Evolutionary conservation across 2,113 vertebrate species (phyloP).

Genomic region (Shinisaurus crocodilurus): DNA sequence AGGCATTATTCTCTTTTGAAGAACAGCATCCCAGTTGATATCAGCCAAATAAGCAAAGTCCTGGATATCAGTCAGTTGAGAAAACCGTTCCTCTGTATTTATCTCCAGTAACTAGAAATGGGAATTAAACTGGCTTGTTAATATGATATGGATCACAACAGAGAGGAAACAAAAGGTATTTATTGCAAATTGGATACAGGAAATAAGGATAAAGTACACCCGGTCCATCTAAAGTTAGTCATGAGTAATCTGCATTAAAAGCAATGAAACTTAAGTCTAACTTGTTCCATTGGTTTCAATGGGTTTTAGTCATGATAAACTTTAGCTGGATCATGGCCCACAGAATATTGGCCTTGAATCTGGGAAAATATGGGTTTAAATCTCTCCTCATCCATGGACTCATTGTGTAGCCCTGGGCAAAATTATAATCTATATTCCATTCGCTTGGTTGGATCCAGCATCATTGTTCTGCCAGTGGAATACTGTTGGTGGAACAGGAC

Average conservation of each 20-base stretch:
- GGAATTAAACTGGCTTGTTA: slow-evolving; percentile 31
- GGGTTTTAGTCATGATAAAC: not conserved
- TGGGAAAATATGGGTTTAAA: not conserved
- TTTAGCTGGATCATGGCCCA: not conserved
- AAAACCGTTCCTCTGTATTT: slow-evolving; percentile 87
- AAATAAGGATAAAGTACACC: not conserved
- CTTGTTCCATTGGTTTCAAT: not conserved
- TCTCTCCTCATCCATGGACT: not conserved
- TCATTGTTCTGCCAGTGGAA: too few relatives aligned
- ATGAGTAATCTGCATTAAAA: not conserved
- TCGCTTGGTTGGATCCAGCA: not conserved
- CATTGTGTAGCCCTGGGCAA: not conserved
- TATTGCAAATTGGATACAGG: not conserved
- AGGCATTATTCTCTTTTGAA: slow-evolving; percentile 87
- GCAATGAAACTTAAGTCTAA: not conserved
- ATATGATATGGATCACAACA: not conserved
- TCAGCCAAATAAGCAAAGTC: slow-evolving; percentile 85
- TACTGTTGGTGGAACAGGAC: too few relatives aligned
- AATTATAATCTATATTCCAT: not conserved
- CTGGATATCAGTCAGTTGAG: slow-evolving; percentile 87
- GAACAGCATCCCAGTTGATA: slow-evolving; percentile 91
- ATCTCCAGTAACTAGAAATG: slow-evolving; percentile 86
- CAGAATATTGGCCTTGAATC: not conserved
- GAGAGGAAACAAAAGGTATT: not conserved
- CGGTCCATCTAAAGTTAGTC: not conserved